Conservation (phyloP, 2,113 vertebrate species). For the Fulica atra region DNA sequence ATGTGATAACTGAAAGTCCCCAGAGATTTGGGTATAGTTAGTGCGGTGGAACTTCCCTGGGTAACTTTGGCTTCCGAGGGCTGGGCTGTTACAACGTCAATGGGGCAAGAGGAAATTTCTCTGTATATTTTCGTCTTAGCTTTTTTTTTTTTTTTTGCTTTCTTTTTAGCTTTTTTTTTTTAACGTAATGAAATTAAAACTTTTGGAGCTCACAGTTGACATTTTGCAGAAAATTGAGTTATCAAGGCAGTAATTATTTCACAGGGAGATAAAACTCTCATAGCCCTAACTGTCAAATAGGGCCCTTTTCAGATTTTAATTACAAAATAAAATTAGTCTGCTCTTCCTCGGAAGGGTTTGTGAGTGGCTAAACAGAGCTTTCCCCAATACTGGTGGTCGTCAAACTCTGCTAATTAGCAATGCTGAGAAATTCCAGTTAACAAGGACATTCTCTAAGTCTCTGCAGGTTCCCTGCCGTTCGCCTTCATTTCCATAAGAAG, state of each 20-base stretch:
- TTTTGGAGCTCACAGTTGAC: conserved; percentile 80
- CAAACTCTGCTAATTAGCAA: conserved; percentile 94
- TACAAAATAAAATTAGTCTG: conserved; percentile 87
- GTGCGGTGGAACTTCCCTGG: not conserved
- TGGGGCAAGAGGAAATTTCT: not conserved
- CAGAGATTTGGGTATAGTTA: not conserved
- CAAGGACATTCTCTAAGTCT: conserved; percentile 92
- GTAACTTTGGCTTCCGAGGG: not conserved
- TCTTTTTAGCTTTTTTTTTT: not conserved
- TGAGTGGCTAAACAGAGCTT: conserved; percentile 88
- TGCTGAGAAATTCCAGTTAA: conserved; percentile 95
- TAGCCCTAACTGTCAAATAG: conserved; percentile 84
- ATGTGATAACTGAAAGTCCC: not conserved
- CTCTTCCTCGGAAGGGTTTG: conserved; percentile 83
- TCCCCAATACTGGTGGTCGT: conserved; percentile 87
- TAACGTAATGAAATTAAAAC: conserved; percentile 81
- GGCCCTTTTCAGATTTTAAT: conserved; percentile 85
- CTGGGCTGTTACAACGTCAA: conserved; percentile 8
- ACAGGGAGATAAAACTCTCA: conserved; percentile 85
- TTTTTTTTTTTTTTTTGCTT: conserved; percentile 8
- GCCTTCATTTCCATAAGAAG: conserved; percentile 99
- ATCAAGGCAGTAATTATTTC: conserved; percentile 88
- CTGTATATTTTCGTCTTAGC: conserved; percentile 43
- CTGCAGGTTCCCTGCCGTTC: conserved; percentile 91
- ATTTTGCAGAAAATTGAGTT: conserved; percentile 85